Percentiles rank a stretch among this genome's conserved stretches.
Conservation (phyloP, 2,888 invertebrate genomes). For the Resseliella maxima region DNA sequence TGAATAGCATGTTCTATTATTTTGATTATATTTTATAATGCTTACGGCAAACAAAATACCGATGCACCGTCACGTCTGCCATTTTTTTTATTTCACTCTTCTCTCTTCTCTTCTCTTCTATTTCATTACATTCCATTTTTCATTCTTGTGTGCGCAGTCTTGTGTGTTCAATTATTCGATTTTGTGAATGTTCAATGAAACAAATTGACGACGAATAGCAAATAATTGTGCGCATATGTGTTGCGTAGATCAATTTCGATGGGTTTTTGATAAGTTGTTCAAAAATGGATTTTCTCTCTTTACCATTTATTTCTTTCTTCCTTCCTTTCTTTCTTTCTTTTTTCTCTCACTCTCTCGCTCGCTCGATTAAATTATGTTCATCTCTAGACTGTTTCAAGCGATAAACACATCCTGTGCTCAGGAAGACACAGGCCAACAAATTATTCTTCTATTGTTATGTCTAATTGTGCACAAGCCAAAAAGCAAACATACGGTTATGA, state of each 20-base stretch:
- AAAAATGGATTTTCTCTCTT: not conserved
- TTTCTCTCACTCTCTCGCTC: too few species aligned
- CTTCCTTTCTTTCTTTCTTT: too few species aligned
- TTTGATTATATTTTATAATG: slow-evolving; percentile 4
- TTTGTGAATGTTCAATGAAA: not conserved
- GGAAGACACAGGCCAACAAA: not conserved
- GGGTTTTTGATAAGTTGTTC: slow-evolving; percentile 1
- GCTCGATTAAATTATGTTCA: too few species aligned
- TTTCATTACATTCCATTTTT: not conserved
- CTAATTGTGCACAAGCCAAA: slow-evolving; percentile 20
- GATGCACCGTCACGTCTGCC: slow-evolving; percentile 34
- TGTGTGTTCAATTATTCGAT: not conserved
- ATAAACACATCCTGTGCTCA: not conserved
- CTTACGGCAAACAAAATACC: slow-evolving; percentile 12
- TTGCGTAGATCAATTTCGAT: slow-evolving; percentile 9
- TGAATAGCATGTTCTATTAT: not conserved
- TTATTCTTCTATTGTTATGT: not conserved
- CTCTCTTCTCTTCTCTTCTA: not conserved
- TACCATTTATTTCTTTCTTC: not conserved
- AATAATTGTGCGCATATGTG: slow-evolving; percentile 21
- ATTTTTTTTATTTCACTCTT: not conserved
- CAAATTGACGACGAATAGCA: not conserved
- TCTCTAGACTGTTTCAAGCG: not conserved
- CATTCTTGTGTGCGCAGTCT: too few species aligned
- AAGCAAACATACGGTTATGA: not conserved